Evolutionary conservation across 2,888 invertebrate genomes (phyloP), one percentile per base, ranked within the genome.

Genomic region (Macrosiphum euphorbiae): DNA sequence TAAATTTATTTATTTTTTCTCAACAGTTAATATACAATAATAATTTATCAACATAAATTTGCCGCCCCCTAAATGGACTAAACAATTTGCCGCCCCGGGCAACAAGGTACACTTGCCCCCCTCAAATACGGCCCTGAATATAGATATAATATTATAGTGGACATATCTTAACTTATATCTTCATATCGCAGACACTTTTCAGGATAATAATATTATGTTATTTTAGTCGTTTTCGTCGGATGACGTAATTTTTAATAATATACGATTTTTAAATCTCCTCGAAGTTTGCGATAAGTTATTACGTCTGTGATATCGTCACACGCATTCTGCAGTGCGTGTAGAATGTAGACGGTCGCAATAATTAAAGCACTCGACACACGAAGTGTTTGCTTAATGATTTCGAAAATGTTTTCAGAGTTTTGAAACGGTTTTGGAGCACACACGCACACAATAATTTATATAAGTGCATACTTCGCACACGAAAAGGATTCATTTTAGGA

Each of bases 401-500:
- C 26, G 26, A 20, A 44, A 85, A 85, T 44, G 44, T 44, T 85
- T 85, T 85, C 44, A 11, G 85, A 41, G 41, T 84, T 84, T 84
- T 84, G 84, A 85, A 85, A 85, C 44, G 41, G 67, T 67, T 67
- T 67, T 67, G 41, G 44, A 24, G 85, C 85, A 26, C 85, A 44
- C 41, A 16, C 84, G 7, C 20, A 84, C 84, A 26, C 26, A 85
- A 26, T 85, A 41, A 85, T 85, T 35, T 85, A 85, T 85, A 44
- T 1, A 85, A 85, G 85, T 85, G 26, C 44, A 41, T 85, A 26
- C 85, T 85, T 85, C 85, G 44, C 35, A 85, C 85, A 85, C 85
- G 44, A 85, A 85, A 85, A 44, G 35, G 85, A 85, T 67, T 67
- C 85, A 44, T 85, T 50, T 87, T 87, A 8, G 44, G 44, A 86